Percentiles rank a stretch among this genome's conserved stretches.
Evolutionary conservation across 2,888 invertebrate species (phyloP).

Genomic region (Drosophila helvetica): DNA sequence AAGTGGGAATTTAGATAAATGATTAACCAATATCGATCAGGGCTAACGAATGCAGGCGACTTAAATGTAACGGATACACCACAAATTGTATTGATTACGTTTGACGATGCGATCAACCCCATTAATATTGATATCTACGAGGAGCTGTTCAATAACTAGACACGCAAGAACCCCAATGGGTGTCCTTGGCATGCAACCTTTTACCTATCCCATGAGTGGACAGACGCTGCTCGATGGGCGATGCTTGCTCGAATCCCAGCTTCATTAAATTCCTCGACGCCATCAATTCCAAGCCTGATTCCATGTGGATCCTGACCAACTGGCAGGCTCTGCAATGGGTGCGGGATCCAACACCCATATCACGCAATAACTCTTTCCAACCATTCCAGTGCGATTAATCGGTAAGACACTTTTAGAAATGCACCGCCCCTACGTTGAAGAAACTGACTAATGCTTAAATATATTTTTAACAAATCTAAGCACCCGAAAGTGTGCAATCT

Average conservation of each 20-base stretch:
- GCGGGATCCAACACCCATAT: slow-evolving; percentile 94
- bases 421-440: not conserved
- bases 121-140: slow-evolving; percentile 91
- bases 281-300: slow-evolving; percentile 94
- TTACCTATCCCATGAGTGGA: slow-evolving; percentile 97
- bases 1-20: slow-evolving; percentile 75
- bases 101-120: slow-evolving; percentile 93
- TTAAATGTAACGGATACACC: slow-evolving; percentile 88
- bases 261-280: slow-evolving; percentile 96
- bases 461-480: slow-evolving; percentile 83
- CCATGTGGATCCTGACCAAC: slow-evolving; percentile 95
- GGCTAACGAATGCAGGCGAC: slow-evolving; percentile 85
- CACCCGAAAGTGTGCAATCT: slow-evolving; percentile 97
- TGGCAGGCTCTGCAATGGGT: slow-evolving; percentile 98
- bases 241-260: slow-evolving; percentile 96
- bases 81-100: slow-evolving; percentile 92
- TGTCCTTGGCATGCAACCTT: slow-evolving; percentile 92
- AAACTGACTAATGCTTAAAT: not conserved
- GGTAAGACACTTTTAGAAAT: slow-evolving; percentile 85
- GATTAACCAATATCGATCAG: not conserved
- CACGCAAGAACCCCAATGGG: slow-evolving; percentile 90
- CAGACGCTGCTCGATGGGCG: slow-evolving; percentile 97
- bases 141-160: slow-evolving; percentile 87
- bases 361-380: slow-evolving; percentile 92
- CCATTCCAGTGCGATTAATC: slow-evolving; percentile 95